Percentiles rank a stretch among this genome's conserved stretches.
These are phyloP conservation scores for Lophotriccus pileatus DNA, from an alignment of 2,797 vertebrate species.

Conservation along the genomic window DNA sequence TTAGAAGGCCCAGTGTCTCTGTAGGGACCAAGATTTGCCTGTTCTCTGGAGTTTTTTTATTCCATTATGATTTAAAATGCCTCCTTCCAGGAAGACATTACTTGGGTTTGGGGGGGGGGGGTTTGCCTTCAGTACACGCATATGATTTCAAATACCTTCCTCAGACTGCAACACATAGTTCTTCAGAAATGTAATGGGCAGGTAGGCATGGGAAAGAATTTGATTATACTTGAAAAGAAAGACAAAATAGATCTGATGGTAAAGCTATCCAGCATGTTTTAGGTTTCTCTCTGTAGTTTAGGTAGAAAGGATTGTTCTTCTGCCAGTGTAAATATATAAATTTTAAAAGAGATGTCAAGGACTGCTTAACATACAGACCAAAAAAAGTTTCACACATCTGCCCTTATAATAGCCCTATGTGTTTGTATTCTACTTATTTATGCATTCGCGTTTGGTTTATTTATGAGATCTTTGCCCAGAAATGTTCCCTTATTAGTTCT, in stretches of 20 bases:
- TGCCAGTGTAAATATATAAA: conserved; percentile 55
- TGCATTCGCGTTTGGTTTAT: conserved; percentile 57
- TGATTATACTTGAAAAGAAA: conserved; percentile 48
- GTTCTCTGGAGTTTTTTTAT: background rate
- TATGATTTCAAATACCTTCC: background rate
- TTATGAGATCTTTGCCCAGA: conserved; percentile 53
- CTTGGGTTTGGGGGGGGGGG: background rate
- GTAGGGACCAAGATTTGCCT: background rate
- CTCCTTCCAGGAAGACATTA: background rate
- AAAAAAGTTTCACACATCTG: conserved; percentile 52
- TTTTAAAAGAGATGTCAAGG: conserved; percentile 53
- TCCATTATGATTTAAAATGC: background rate
- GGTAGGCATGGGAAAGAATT: conserved; percentile 17
- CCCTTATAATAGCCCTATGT: conserved; percentile 39
- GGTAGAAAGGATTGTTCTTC: conserved; percentile 48
- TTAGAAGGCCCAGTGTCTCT: background rate
- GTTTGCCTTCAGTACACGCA: background rate
- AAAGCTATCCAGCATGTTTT: conserved; percentile 1
- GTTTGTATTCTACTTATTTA: conserved; percentile 60
- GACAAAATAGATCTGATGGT: conserved; percentile 11
- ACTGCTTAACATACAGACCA: conserved; percentile 34
- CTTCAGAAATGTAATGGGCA: background rate
- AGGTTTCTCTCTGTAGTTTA: conserved; percentile 29
- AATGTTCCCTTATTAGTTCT: conserved; percentile 27
- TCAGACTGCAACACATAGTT: background rate